Percentiles rank a stretch among this genome's conserved stretches.
phyloP scores from a whole-genome alignment of 2,888 invertebrate genomes.

The Eupeodes latifasciatus region DNA sequence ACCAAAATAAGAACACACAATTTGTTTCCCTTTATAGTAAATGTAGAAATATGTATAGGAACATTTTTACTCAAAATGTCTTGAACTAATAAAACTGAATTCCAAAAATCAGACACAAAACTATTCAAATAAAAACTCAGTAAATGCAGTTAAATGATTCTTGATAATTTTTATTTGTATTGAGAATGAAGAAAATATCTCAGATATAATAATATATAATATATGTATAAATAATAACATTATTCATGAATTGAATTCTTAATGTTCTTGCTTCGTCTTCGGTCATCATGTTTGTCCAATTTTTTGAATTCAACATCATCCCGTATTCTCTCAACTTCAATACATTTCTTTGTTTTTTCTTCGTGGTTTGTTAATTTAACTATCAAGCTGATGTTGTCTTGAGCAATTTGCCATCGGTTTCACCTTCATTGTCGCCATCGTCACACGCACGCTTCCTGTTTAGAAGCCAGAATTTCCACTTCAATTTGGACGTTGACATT shows the following conservation, averaged over 20 bases:
- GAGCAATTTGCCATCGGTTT: conserved; percentile 84
- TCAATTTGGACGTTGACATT: conserved; percentile 90
- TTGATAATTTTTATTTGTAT: conserved; percentile 60
- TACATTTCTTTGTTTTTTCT: neutral
- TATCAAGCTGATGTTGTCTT: conserved; percentile 65
- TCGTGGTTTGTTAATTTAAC: neutral
- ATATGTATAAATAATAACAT: conserved; percentile 72
- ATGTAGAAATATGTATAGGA: no score
- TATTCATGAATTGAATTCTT: conserved; percentile 71
- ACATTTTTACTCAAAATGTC: no score
- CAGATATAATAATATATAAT: conserved; percentile 51
- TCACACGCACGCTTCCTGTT: conserved; percentile 93
- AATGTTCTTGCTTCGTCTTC: conserved; percentile 47
- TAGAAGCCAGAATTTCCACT: conserved; percentile 87
- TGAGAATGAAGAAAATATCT: conserved; percentile 73
- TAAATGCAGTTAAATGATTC: conserved; percentile 28
- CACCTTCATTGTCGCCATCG: conserved; percentile 87
- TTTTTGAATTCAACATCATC: conserved; percentile 10
- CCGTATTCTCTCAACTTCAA: neutral
- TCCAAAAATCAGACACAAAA: no score
- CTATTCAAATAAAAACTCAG: neutral
- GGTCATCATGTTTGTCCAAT: neutral
- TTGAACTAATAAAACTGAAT: no score
- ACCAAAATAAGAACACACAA: no score
- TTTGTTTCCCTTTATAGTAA: no score